Base-by-base conservation (phyloP, 2,888 invertebrate species). In the Pandemis cinnamomeana region DNA sequence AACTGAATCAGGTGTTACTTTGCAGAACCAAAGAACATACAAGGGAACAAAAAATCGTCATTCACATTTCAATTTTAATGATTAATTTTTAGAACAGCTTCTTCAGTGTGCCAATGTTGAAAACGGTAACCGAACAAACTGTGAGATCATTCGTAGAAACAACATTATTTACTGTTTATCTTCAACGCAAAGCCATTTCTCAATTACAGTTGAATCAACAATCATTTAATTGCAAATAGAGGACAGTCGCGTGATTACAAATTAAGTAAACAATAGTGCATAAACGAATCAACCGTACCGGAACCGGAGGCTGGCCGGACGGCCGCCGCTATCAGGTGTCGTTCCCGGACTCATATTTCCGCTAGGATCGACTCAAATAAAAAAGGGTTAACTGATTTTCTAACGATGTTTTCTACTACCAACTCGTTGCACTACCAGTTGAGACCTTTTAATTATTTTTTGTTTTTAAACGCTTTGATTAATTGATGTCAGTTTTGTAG, bases 251-350 rank as follows among this genome's bases (percentile, higher is more conserved):
- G 82, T 83, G 82, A 86, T 84, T 84, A 82, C 86, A 82, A 87
- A 86, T 86, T 84, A 85, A 84, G 83, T 78, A 83, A 84, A 88
- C 85, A 88, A 86, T 86, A 80, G 80, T 77, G 79, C 77, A 79
- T 80, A 80, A 85, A 83, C 83, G 83, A 86, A 83, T 83, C 77
- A 81, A 71, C 69, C 77, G 70, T 77, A 75, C 75, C 79, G 84
- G 71, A 85, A 84, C 53, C 72, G 80, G 79, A 79, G 53, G 74
- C 75, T 46, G 63, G 2, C 46, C 11, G 73, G 64, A 69, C 72
- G 75, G 79, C 77, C 77, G 74, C 78, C 76, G 67, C 81, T 88
- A 87, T 87, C 87, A 82, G 82, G 84, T 85, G 86, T 82, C 84
- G 82, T 83, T 83, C 78, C 75, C 76, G 75, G 79, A 79, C 80